Evolutionary conservation across 2,113 vertebrate species (phyloP), one percentile per base, ranked within the genome.

Genomic region (Bucco capensis): DNA sequence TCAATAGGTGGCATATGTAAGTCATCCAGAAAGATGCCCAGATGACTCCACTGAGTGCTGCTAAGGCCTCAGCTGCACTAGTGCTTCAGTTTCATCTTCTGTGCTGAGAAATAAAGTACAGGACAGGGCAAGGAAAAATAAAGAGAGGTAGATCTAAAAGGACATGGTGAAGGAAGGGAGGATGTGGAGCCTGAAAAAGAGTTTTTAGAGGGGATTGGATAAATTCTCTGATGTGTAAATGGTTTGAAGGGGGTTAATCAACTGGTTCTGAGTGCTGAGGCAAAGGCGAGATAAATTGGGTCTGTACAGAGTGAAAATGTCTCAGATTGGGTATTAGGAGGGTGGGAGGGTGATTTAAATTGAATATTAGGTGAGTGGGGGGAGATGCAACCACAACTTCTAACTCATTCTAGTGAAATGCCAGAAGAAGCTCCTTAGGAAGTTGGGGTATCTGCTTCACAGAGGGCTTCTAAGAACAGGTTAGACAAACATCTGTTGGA

Each of bases 1-100:
- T 96, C 92, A 95, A 95, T 95, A 95, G 94, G 94, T 96, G 94
- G 95, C 95, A 96, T 72, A 69, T 96, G 95, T 95, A 95, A 95
- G 93, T 95, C 94, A 89, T 46, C 62, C 75, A 93, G 75, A 58
- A 83, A 19, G 40, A 83, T 28, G 67, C 56, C 38, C 83, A 76
- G 82, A 77, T 85, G 82, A 47, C 27, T 92, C 89, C 47, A 22
- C 31, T 14, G 3, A 80, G 56, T 35, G 27, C 78, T 2, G 1
- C 28, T 37, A 14, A 65, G 42, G 76, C 76, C 71, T 44, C 31
- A 61, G 0, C 40, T 42, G 54, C 47, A 1, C 0, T 3, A 1
- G 11, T 67, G 62, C 65, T 61, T 79, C 6, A 1, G 42, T 66
- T 62, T 85, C 19, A 0, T 6, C 14, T 25, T 67, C 73, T 62